A percentile compares a stretch with the other conserved stretches of the same genome.
phyloP scores from a whole-genome alignment of 2,888 invertebrate genomes.

The Cataglyphis altisquamis region DNA sequence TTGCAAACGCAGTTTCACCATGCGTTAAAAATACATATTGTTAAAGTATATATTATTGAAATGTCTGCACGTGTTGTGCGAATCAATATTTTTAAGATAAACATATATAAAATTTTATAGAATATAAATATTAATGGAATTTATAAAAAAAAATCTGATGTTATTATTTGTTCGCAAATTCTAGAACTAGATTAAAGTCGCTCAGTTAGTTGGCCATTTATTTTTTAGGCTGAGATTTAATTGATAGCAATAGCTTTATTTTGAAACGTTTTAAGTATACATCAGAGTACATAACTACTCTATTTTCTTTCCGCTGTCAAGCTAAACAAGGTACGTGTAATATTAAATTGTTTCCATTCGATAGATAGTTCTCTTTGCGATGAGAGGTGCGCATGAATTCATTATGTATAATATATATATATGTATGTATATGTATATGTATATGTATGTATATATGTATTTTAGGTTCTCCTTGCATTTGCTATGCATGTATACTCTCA shows the following conservation, averaged over 20 bases:
- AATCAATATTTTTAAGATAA: slow-evolving; percentile 27
- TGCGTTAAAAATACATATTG: neutral
- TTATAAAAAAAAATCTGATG: neutral
- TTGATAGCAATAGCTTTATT: slow-evolving; percentile 82
- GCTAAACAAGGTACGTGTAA: slow-evolving; percentile 78
- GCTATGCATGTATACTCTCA: slow-evolving; percentile 65
- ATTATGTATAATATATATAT: slow-evolving; percentile 51
- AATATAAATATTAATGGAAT: slow-evolving; percentile 6
- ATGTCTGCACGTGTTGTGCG: neutral
- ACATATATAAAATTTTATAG: slow-evolving; percentile 8
- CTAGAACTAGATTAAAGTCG: neutral
- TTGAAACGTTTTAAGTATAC: slow-evolving; percentile 82
- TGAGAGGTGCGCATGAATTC: slow-evolving; percentile 70
- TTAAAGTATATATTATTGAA: neutral
- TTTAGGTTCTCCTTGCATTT: slow-evolving; percentile 50
- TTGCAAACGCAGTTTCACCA: neutral
- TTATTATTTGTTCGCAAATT: neutral
- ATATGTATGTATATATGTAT: slow-evolving; percentile 15
- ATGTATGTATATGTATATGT: neutral
- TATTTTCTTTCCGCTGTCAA: slow-evolving; percentile 60
- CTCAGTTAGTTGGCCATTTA: neutral
- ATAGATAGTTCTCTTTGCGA: slow-evolving; percentile 68
- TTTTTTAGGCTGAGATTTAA: slow-evolving; percentile 46
- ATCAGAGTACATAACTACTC: slow-evolving; percentile 83
- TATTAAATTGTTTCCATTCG: slow-evolving; percentile 79